Conservation (phyloP, 2,113 vertebrate species). For the Fulmarus glacialis region DNA sequence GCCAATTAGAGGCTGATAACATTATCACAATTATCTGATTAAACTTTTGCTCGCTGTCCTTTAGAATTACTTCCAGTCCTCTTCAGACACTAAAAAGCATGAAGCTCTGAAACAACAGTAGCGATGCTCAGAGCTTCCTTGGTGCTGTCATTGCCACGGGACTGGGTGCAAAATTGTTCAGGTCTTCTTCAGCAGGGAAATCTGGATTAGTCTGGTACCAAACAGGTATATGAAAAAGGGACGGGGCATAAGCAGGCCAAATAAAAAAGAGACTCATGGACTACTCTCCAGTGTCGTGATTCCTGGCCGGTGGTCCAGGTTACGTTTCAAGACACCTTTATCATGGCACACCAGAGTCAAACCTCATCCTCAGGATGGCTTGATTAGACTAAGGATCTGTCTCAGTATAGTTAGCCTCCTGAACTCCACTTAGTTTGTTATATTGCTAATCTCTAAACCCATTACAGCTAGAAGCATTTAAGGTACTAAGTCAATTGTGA, state of each 20-base stretch:
- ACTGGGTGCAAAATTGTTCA: background rate
- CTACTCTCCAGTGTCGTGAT: background rate
- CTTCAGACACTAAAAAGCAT: background rate
- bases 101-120: background rate
- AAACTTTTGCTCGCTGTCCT: background rate
- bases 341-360: background rate
- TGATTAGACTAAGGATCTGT: background rate
- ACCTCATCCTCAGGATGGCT: background rate
- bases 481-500: background rate
- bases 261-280: accelerated
- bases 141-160: background rate
- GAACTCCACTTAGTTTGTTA: background rate
- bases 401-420: background rate
- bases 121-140: accelerated
- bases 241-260: background rate
- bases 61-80: background rate
- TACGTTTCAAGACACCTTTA: background rate
- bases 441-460: background rate
- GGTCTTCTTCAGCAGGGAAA: background rate
- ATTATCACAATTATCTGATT: background rate
- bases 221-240: background rate
- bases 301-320: background rate
- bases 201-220: background rate
- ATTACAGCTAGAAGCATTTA: background rate
- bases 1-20: background rate